Evolutionary conservation across 2,888 invertebrate species (phyloP), one percentile per base, ranked within the genome.

Genomic region (Melanostoma mellinum): DNA sequence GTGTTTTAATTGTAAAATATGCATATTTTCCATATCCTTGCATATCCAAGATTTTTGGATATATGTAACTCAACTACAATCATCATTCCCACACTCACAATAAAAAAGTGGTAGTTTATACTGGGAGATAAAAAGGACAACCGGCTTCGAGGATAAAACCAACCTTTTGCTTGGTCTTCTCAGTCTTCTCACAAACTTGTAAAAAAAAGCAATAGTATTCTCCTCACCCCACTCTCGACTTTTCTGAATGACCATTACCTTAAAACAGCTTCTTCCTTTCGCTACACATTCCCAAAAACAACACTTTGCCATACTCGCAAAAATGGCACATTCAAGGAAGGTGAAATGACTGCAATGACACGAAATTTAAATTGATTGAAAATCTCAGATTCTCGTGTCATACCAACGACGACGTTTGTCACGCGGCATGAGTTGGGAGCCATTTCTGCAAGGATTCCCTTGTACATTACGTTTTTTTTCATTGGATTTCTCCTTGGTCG

Each of bases 321-420:
- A 75, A 78, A 20, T 30, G 42, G 71, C 74, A 79, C 50, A 75
- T 71, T 20, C 20, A 20, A 20, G 20, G 20, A 78, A 84, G 74
- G 78, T 84, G 65, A 75, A 84, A 79, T 84, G 65, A 71, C 78
- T 69, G 79, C 79, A 84, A 75, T 75, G 56, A 79, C 67, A 71
- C 71, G 61, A 75, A 84, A 78, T 84, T 84, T 71, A 84, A 84
- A 84, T 84, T 79, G 84, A 84, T 79, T 84, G 78, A 40, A 71
- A 75, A 84, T 79, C 78, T 60, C 75, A 79, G 79, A 75, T 79
- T 84, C 50, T 79, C 46, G 52, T 72, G 53, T 53, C 35, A 65
- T 63, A 33, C 53, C 35, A 67, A 40, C 61, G 33, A 69, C 63
- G 50, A 36, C 6, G 30, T 32, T 38, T 50, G 6, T 32, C 50